These are phyloP conservation scores for Alauda arvensis DNA, from an alignment of 2,797 vertebrate genomes.

Conservation along the genomic window DNA sequence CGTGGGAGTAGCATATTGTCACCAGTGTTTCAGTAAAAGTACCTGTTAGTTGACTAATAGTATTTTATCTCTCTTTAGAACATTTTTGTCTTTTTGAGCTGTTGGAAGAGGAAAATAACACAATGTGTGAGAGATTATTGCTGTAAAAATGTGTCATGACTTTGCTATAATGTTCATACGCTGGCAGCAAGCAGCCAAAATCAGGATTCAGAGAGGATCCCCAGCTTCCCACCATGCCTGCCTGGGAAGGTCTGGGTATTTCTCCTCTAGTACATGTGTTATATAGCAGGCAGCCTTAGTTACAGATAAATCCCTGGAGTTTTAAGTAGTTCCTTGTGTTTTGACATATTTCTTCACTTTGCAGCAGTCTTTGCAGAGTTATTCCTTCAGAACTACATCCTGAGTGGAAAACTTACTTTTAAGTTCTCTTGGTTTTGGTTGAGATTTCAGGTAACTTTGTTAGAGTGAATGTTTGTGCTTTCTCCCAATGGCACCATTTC, in stretches of 20 bases:
- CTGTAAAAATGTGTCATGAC: background rate
- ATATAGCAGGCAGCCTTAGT: background rate
- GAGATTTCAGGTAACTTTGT: background rate
- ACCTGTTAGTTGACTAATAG: rapidly evolving
- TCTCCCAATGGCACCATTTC: background rate
- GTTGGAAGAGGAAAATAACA: background rate
- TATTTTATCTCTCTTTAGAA: background rate
- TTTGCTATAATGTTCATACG: rapidly evolving
- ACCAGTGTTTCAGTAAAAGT: background rate
- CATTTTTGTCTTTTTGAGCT: background rate
- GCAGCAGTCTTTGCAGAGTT: background rate
- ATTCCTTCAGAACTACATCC: background rate
- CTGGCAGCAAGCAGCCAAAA: rapidly evolving
- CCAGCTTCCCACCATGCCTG: rapidly evolving
- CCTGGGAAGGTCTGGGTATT: background rate
- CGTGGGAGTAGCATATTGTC: background rate
- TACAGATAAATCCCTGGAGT: background rate
- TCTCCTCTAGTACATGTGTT: background rate
- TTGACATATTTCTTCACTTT: background rate
- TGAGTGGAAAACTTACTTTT: background rate
- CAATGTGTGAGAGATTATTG: background rate
- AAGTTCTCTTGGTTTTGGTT: background rate
- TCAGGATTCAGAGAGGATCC: background rate
- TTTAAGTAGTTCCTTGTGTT: background rate
- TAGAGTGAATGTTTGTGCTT: background rate